A percentile compares a stretch with the other conserved stretches of the same genome.
Conservation (phyloP, 2,113 vertebrate species). For the Nothoprocta pentlandii region DNA sequence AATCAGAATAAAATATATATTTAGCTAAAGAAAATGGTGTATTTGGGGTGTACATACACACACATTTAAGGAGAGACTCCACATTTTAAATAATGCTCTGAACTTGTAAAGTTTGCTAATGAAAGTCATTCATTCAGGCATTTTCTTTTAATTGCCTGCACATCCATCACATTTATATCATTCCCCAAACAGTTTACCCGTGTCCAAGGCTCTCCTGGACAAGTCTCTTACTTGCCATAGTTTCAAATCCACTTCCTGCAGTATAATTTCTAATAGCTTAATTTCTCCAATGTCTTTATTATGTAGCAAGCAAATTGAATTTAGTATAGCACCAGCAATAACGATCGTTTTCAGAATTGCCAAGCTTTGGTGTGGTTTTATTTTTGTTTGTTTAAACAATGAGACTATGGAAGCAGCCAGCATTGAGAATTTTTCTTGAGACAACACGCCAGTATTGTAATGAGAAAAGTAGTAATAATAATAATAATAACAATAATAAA, state of each 20-base stretch:
- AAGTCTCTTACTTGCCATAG: not conserved
- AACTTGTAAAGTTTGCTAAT: not conserved
- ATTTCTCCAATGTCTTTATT: not conserved
- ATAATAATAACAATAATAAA: not conserved
- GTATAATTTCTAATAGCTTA: not conserved
- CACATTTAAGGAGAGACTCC: not conserved
- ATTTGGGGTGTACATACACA: not conserved
- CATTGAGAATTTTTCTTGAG: not conserved
- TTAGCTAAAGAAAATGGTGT: not conserved
- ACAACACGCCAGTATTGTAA: not conserved
- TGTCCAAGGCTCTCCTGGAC: not conserved
- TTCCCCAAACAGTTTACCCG: not conserved
- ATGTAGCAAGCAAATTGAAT: not conserved
- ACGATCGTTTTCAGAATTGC: not conserved
- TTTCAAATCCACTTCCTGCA: not conserved
- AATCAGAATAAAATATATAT: not conserved
- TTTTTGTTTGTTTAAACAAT: constrained; percentile 19
- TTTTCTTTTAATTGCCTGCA: not conserved
- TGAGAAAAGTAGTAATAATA: not conserved
- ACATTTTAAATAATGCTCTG: not conserved
- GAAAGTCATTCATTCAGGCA: not conserved
- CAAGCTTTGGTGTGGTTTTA: not conserved
- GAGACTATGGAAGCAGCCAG: not conserved
- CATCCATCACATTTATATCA: not conserved
- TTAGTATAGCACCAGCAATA: not conserved